Base-by-base conservation (phyloP, 2,888 invertebrate genomes). In the Nemotelus nigrinus region DNA sequence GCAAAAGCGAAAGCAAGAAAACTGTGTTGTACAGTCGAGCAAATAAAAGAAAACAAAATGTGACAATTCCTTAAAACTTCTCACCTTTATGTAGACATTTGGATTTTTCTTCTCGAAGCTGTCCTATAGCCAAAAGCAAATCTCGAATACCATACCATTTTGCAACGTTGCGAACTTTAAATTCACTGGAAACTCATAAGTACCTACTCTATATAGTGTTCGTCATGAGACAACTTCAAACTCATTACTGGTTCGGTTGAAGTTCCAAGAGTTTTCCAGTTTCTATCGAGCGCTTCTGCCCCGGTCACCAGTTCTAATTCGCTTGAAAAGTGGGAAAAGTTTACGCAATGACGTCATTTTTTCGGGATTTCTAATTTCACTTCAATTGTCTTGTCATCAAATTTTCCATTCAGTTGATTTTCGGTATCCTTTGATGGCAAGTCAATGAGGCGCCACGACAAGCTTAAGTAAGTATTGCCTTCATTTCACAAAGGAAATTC, bases 351-450 rank as follows among this genome's bases (percentile, higher is more conserved):
- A 68, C 68, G 68, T 68, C 48, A 68, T 50, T 39, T 53, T 25
- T 39, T 2, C 7, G 60, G 45, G 47, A 47, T 72, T 72, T 72
- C 72, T 72, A 41, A 58, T 72, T 72, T 72, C 71, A 57, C 71
- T 44, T 71, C 72, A 58, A 72, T 47, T 72, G 72, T 58, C 72
- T 60, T 45, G 60, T 72, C 72, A 72, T 72, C 72, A 72, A 72
- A 72, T 47, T 58, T 72, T 72, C 58, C 60, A 58, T 50, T 53
- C 48, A 50, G 39, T 50, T 68, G 68, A 50, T 39, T 68, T 63
- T 58, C 25, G 58, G 58, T 58, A 58, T 58, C 58, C 58, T 58
- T 58, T 58, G 58, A 58, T 58, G 58, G 25, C 25, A 25, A 25
- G 25, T 25, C 25, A 25, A 25, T 25, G 25, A 25, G 25, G 25